Evolutionary conservation across 2,888 invertebrate species (phyloP).

Genomic region (Volucella inanis): DNA sequence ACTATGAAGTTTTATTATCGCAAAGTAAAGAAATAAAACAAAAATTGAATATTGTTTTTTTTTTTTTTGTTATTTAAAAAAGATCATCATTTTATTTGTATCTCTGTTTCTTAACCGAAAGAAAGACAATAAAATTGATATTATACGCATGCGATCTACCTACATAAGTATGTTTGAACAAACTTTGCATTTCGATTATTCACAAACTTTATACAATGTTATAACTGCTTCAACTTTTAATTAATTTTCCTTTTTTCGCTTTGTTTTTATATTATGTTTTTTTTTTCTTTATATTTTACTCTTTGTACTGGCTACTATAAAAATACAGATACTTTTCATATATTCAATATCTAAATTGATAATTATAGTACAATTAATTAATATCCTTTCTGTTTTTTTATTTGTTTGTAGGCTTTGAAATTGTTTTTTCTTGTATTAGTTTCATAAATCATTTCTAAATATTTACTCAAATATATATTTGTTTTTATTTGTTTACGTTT

Average conservation of each 20-base stretch:
- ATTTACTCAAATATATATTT: constrained; percentile 55
- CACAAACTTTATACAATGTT: constrained; percentile 54
- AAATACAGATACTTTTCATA: constrained; percentile 75
- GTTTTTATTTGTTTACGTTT: constrained; percentile 34
- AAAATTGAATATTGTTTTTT: neutral
- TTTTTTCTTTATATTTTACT: constrained; percentile 27
- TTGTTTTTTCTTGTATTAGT: constrained; percentile 35
- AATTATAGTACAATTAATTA: constrained; percentile 49
- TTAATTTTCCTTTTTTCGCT: neutral
- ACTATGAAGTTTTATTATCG: too few relatives aligned
- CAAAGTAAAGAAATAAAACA: constrained; percentile 7
- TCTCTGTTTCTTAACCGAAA: constrained; percentile 52
- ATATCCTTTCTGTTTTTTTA: constrained; percentile 49
- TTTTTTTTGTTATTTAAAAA: constrained; percentile 64
- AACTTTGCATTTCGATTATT: constrained; percentile 19
- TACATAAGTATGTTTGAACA: neutral
- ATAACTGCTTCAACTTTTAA: constrained; percentile 20
- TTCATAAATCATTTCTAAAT: constrained; percentile 39
- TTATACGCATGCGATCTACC: constrained; percentile 59
- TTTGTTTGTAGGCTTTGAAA: constrained; percentile 47
- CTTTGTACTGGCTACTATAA: constrained; percentile 75
- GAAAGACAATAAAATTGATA: constrained; percentile 68
- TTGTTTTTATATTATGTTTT: constrained; percentile 8
- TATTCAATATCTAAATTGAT: constrained; percentile 72
- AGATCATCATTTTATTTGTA: constrained; percentile 67